A percentile compares a stretch with the other conserved stretches of the same genome.
phyloP scores from a whole-genome alignment of 2,113 vertebrate genomes.

The Eidolon helvum region DNA sequence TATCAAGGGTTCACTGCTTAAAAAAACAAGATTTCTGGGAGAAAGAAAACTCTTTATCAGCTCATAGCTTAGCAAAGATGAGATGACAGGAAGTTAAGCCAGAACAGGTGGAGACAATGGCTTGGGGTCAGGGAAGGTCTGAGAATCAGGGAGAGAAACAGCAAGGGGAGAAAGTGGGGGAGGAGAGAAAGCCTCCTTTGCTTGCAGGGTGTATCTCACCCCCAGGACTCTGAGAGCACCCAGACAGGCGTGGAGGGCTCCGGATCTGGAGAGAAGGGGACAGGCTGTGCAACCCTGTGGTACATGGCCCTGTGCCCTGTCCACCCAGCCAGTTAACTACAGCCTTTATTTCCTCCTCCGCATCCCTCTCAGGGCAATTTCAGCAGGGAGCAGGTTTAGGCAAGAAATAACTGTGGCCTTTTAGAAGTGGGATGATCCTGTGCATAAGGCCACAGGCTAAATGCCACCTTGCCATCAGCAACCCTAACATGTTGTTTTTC shows the following conservation, averaged over 20 bases:
- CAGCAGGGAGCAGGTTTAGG: background rate
- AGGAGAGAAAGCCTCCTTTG: background rate
- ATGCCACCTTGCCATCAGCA: background rate
- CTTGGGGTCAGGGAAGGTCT: background rate
- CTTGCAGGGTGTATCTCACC: background rate
- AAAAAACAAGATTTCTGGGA: conserved; percentile 9
- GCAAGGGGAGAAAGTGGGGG: background rate
- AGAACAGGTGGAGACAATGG: background rate
- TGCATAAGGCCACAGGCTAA: background rate
- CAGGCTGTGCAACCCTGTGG: background rate
- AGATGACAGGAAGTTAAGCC: background rate
- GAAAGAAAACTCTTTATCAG: background rate
- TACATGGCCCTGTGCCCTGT: background rate
- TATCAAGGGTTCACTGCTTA: conserved; percentile 28
- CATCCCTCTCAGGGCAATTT: background rate
- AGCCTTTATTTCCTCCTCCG: background rate
- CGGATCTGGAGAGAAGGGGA: background rate
- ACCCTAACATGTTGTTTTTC: background rate
- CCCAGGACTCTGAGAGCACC: accelerated
- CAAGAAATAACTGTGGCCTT: background rate
- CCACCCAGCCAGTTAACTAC: background rate
- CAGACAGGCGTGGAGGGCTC: background rate
- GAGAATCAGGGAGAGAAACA: background rate
- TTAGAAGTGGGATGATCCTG: background rate
- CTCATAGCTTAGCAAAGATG: background rate